Evolutionary conservation across 1,140 invertebrate species (phyloP).

Genomic region (Planococcus citri): DNA sequence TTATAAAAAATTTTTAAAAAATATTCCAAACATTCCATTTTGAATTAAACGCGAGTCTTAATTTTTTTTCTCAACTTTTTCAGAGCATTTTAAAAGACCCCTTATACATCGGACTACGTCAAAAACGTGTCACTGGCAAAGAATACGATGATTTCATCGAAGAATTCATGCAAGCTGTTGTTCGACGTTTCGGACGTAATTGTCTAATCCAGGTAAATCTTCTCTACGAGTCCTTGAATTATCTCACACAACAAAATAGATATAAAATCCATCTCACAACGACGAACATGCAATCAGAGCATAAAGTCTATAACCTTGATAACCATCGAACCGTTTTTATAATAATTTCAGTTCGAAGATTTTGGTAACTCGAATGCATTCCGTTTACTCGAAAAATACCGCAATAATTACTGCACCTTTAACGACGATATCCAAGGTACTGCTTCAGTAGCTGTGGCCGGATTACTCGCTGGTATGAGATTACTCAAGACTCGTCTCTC

Average conservation of each 20-base stretch:
- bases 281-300: neutral
- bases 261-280: too few species aligned
- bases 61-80: neutral
- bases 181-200: slow-evolving; percentile 68
- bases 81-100: slow-evolving; percentile 70
- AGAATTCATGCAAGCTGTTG: slow-evolving; percentile 90
- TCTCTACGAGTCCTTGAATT: neutral
- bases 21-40: neutral
- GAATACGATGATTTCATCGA: slow-evolving; percentile 89
- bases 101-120: slow-evolving; percentile 80
- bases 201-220: slow-evolving; percentile 47
- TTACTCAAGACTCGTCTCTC: slow-evolving; percentile 62
- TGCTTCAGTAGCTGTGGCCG: slow-evolving; percentile 78
- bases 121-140: slow-evolving; percentile 63
- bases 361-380: slow-evolving; percentile 89
- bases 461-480: slow-evolving; percentile 67
- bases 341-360: slow-evolving; percentile 67
- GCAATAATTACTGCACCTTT: slow-evolving; percentile 77
- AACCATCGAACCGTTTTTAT: neutral
- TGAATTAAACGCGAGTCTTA: neutral
- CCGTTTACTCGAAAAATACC: slow-evolving; percentile 69
- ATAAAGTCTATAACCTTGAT: too few species aligned
- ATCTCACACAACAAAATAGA: too few species aligned
- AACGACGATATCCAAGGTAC: slow-evolving; percentile 95
- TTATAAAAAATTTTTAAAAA: neutral